phyloP scores from a whole-genome alignment of 2,113 vertebrate species.

The Himantopus leucocephalus region DNA sequence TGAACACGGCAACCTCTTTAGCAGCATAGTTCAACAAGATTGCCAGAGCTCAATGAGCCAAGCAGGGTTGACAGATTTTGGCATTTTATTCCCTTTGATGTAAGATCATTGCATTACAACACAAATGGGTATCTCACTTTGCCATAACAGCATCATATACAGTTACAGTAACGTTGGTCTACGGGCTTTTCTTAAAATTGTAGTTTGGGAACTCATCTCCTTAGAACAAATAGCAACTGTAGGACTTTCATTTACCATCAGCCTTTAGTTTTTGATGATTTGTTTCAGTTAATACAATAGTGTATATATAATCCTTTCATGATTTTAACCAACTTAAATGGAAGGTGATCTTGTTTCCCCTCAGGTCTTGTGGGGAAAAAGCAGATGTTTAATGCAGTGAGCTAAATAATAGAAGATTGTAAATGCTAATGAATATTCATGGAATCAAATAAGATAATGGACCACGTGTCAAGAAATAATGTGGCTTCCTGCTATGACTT shows the following conservation, averaged over 20 bases:
- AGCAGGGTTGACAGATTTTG: not conserved
- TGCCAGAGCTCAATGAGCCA: not conserved
- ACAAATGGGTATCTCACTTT: not conserved
- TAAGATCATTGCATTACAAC: not conserved
- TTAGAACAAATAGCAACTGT: not conserved
- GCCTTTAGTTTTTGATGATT: not conserved
- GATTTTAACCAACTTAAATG: not conserved
- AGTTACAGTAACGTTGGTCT: not conserved
- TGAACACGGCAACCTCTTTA: not conserved
- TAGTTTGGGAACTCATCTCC: not conserved
- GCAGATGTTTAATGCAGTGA: not conserved
- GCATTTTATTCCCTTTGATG: not conserved
- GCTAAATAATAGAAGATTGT: not conserved
- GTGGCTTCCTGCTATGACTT: constrained; percentile 6
- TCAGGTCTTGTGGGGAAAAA: not conserved
- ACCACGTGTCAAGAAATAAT: not conserved
- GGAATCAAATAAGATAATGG: not conserved
- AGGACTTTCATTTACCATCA: not conserved
- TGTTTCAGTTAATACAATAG: not conserved
- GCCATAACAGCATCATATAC: not conserved
- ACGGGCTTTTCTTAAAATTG: not conserved
- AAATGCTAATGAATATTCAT: constrained; percentile 46
- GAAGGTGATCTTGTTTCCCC: not conserved
- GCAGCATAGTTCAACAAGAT: not conserved
- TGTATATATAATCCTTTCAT: not conserved